These are phyloP conservation scores for Tenualosa ilisha DNA, from an alignment of 2,797 vertebrate species.

Conservation along the genomic window DNA sequence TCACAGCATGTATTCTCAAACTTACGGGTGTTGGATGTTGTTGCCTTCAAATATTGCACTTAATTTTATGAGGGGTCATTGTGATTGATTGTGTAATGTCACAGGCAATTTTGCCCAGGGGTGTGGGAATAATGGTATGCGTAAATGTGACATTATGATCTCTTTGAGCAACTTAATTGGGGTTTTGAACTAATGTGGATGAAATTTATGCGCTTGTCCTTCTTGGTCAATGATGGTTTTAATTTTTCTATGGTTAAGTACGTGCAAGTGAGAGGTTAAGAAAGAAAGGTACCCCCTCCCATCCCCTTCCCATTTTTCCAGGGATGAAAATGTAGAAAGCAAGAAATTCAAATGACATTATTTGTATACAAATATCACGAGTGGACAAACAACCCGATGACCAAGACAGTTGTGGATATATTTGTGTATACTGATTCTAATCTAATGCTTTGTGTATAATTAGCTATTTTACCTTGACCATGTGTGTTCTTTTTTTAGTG, in stretches of 20 bases:
- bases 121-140: constrained; percentile 14
- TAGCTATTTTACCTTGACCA: neutral
- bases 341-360: neutral
- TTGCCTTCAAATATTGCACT: constrained; percentile 24
- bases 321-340: neutral
- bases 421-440: neutral
- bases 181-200: neutral
- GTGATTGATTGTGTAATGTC: constrained; percentile 11
- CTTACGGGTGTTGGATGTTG: constrained; percentile 15
- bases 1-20: constrained; percentile 34
- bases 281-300: neutral
- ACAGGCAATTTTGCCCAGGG: constrained; percentile 7
- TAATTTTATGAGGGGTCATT: constrained; percentile 25
- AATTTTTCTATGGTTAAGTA: neutral
- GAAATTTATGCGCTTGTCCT: neutral
- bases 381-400: neutral
- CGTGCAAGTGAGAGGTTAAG: neutral
- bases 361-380: neutral
- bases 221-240: neutral
- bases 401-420: neutral
- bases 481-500: neutral
- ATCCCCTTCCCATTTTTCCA: neutral
- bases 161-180: constrained; percentile 18
- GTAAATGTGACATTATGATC: neutral
- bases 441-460: neutral